Conservation (phyloP, 2,797 vertebrate genomes). For the Potorous gilbertii region DNA sequence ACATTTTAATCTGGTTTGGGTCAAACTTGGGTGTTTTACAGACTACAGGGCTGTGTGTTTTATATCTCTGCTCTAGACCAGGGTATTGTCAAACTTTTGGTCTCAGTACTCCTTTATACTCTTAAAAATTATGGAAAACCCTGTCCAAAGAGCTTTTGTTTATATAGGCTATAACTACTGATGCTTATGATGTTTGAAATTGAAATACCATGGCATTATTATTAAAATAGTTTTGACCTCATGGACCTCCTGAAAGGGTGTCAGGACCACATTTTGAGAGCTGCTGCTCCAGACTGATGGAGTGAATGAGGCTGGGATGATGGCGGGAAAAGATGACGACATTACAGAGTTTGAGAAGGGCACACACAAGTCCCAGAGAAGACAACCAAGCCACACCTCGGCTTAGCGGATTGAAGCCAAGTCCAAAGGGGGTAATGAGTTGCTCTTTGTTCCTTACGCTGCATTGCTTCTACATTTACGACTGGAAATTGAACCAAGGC, state of each 20-base stretch:
- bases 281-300: background rate
- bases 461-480: background rate
- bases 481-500: background rate
- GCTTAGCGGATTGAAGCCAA: background rate
- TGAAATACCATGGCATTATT: background rate
- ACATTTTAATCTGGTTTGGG: background rate
- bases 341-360: background rate
- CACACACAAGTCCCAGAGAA: background rate
- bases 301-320: background rate
- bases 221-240: background rate
- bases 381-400: background rate
- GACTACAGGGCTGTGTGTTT: background rate
- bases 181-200: background rate
- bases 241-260: background rate
- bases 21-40: background rate
- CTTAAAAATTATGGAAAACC: background rate
- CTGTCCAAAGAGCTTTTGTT: background rate
- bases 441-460: background rate
- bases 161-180: background rate
- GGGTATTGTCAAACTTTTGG: background rate
- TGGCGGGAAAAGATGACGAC: background rate
- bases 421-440: background rate
- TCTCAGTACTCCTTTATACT: background rate
- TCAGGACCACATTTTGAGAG: background rate
- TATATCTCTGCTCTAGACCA: background rate